phyloP scores from a whole-genome alignment of 2,888 invertebrate genomes.

The Galeopsomyia nigrocyanea region DNA sequence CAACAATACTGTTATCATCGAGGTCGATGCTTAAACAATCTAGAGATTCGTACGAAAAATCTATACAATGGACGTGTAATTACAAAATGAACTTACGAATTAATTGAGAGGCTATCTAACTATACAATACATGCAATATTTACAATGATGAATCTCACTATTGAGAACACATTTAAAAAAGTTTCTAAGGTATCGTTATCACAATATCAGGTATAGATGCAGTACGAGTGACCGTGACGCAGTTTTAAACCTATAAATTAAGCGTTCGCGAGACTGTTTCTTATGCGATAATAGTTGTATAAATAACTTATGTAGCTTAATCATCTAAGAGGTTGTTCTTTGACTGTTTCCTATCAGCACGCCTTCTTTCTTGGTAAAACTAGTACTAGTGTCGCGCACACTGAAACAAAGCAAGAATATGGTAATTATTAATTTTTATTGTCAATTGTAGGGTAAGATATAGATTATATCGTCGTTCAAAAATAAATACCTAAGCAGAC shows the following conservation, averaged over 20 bases:
- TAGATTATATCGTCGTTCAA: too few species aligned
- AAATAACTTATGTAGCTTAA: constrained; percentile 39
- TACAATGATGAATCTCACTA: constrained; percentile 46
- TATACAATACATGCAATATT: constrained; percentile 37
- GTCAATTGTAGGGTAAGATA: too few species aligned
- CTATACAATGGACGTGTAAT: constrained; percentile 23
- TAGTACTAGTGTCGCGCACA: constrained; percentile 46
- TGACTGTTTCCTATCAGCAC: constrained; percentile 34
- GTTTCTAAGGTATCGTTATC: constrained; percentile 40
- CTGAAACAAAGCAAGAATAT: constrained; percentile 35
- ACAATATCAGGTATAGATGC: constrained; percentile 41
- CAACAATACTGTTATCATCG: constrained; percentile 45
- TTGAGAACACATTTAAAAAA: constrained; percentile 36
- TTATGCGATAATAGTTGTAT: constrained; percentile 20
- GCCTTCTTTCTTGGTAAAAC: constrained; percentile 46
- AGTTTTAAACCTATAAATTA: constrained; percentile 29
- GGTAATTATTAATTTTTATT: too few species aligned
- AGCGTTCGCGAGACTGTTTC: constrained; percentile 26
- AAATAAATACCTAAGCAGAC: constrained; percentile 72
- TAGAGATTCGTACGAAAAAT: constrained; percentile 34
- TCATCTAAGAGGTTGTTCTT: constrained; percentile 44
- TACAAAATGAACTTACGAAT: constrained; percentile 37
- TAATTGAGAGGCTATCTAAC: constrained; percentile 15
- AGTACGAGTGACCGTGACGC: constrained; percentile 26
- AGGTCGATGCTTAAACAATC: constrained; percentile 38